Percentiles rank a stretch among this genome's conserved stretches.
Conservation (phyloP, 2,888 invertebrate genomes). For the Drosophila subsilvestris region DNA sequence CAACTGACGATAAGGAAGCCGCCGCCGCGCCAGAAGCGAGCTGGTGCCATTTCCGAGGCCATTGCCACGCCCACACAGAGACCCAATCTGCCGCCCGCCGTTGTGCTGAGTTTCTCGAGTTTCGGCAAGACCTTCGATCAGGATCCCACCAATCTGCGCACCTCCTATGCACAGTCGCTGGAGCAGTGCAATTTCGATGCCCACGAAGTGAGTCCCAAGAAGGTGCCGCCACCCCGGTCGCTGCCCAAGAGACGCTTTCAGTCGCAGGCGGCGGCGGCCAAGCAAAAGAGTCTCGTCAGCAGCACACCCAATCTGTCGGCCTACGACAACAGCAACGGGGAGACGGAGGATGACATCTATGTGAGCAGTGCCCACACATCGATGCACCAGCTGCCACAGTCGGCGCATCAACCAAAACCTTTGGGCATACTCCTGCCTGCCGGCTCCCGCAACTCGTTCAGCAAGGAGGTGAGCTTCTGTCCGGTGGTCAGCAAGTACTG, state of each 20-base stretch:
- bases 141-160: slow-evolving; percentile 83
- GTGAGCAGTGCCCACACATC: slow-evolving; percentile 87
- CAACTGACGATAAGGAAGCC: slow-evolving; percentile 80
- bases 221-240: slow-evolving; percentile 26
- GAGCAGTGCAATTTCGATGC: slow-evolving; percentile 83
- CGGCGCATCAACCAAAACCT: slow-evolving; percentile 82
- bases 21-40: slow-evolving; percentile 66
- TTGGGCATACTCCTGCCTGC: slow-evolving; percentile 82
- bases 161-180: slow-evolving; percentile 83
- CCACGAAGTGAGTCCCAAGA: slow-evolving; percentile 54
- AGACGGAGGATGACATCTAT: slow-evolving; percentile 85
- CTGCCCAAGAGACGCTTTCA: slow-evolving; percentile 81
- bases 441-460: slow-evolving; percentile 82
- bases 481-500: slow-evolving; percentile 92
- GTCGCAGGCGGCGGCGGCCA: slow-evolving; percentile 60
- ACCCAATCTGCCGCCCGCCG: slow-evolving; percentile 7
- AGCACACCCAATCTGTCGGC: slow-evolving; percentile 87
- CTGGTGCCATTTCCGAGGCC: slow-evolving; percentile 34
- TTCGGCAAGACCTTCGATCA: slow-evolving; percentile 82
- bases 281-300: slow-evolving; percentile 82
- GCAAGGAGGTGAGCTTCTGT: slow-evolving; percentile 90
- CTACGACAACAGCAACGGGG: slow-evolving; percentile 65
- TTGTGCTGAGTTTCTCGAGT: slow-evolving; percentile 57
- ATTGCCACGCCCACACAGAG: slow-evolving; percentile 1
- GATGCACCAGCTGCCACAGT: slow-evolving; percentile 85